Base-by-base conservation (phyloP, 2,797 vertebrate genomes). In the Hypotaenidia okinawae region DNA sequence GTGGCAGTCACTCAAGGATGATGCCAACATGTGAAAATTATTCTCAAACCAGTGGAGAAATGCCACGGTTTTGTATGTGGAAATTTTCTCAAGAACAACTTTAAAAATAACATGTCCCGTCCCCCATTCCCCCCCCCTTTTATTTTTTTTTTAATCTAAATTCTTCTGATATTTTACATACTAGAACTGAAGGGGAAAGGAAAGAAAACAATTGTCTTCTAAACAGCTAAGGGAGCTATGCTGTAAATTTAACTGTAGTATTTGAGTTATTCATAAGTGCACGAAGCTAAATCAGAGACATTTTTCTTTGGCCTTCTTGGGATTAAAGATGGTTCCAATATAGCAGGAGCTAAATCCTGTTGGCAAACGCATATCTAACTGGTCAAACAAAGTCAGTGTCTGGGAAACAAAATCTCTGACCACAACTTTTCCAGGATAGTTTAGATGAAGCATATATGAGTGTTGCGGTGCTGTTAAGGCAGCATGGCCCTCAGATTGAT, bases 181-280 rank as follows among this genome's bases (percentile, higher is more conserved):
- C 79, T 95, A 35, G 74, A 91, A 87, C 81, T 96, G 94, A 74
- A 95, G 83, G 72, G 89, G 87, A 94, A 95, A 76, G 76, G 64
- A 96, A 93, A 74, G 94, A 95, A 95, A 95, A 96, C 90, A 94
- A 95, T 96, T 82, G 95, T 83, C 35, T 95, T 82, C 80, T 96
- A 94, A 95, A 93, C 82, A 97, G 87, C 78, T 78, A 76, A 94
- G 84, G 90, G 76, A 95, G 87, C 93, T 94, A 94, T 92, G 94
- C 16, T 89, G 64, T 96, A 94, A 93, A 95, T 96, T 94, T 96
- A 96, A 89, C 81, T 92, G 84, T 91, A 92, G 95, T 92, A 96
- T 96, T 95, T 95, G 90, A 96, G 96, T 97, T 96, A 91, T 97
- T 96, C 93, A 33, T 94, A 95, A 95, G 82, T 92, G 85, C 87